phyloP scores from a whole-genome alignment of 2,888 invertebrate species.

The Siphlonurus alternatus region DNA sequence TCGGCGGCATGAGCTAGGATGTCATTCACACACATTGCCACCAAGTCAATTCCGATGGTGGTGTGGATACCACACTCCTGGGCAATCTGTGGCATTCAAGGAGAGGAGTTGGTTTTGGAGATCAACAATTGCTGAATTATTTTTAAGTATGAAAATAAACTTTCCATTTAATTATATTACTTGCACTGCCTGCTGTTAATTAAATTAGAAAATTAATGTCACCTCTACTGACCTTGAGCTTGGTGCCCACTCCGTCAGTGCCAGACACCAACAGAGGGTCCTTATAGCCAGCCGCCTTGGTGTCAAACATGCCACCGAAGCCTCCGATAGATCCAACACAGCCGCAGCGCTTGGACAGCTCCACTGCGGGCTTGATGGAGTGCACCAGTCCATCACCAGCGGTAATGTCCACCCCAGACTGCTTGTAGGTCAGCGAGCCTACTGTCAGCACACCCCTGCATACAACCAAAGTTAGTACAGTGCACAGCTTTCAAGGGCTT shows the following conservation, averaged over 20 bases:
- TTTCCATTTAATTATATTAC: no score
- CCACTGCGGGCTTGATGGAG: slow-evolving; percentile 62
- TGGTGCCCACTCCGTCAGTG: slow-evolving; percentile 94
- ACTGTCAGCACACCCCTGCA: slow-evolving; percentile 33
- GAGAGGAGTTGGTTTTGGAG: no score
- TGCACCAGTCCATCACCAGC: slow-evolving; percentile 79
- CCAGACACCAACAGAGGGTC: slow-evolving; percentile 85
- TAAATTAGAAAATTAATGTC: not conserved
- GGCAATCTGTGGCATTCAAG: slow-evolving; percentile 76
- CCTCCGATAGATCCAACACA: slow-evolving; percentile 73
- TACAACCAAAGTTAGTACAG: slow-evolving; percentile 2
- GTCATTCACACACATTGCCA: slow-evolving; percentile 98
- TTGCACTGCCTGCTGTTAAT: not conserved
- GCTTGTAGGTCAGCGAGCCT: slow-evolving; percentile 67
- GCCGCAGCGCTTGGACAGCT: slow-evolving; percentile 59
- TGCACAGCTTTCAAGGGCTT: not conserved
- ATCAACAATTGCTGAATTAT: no score
- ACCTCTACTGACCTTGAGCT: slow-evolving; percentile 53
- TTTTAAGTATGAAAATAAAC: no score
- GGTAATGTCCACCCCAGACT: slow-evolving; percentile 83
- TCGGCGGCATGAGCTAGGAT: slow-evolving; percentile 89
- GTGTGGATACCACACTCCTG: slow-evolving; percentile 59
- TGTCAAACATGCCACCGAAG: slow-evolving; percentile 86
- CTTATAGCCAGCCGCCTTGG: slow-evolving; percentile 51
- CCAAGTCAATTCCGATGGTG: slow-evolving; percentile 83